Evolutionary conservation across 2,113 vertebrate species (phyloP), one percentile per base, ranked within the genome.

Genomic region (Lynx canadensis): DNA sequence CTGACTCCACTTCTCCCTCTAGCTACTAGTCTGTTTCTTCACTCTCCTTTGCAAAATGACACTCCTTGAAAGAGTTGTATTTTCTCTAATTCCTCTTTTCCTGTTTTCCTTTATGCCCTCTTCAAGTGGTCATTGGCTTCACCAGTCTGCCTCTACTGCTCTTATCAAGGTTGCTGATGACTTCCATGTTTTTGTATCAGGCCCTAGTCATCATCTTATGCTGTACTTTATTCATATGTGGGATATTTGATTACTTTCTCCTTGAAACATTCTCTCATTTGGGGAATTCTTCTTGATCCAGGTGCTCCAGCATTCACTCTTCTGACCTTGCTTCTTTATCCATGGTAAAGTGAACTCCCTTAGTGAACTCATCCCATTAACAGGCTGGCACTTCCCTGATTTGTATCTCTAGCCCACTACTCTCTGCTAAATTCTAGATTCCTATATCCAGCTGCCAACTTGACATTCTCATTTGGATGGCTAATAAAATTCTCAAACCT

Each of bases 401-500:
- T 97, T 89, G 12, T 84, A 36, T 91, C 50, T 85, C 36, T 10
- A 85, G 55, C 55, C 55, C 25, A 84, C 63, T 80, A 4, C 48
- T 73, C 74, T 91, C 78, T 89, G 60, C 57, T 94, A 52, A 81
- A 71, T 91, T 78, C 14, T 81, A 66, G 73, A 93, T 52, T 93
- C 69, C 60, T 7, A 11, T 74, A n/a, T 79, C 57, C 16, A 74
- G 0, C 38, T 89, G 16, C 65, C 55, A 81, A 52, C 36, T 82
- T 86, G 57, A 69, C 63, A 83, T 73, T 84, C 7, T 96, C 18
- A 38, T 25, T 89, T 80, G 23, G 33, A 55, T 93, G 31, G 74
- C 73, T 94, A 19, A 36, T 95, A 82, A 65, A 86, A 95, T 82
- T 95, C 57, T 93, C 76, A 88, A 9, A 76, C 79, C 41, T 84